phyloP scores from a whole-genome alignment of 2,797 vertebrate genomes.

The Gila robusta region DNA sequence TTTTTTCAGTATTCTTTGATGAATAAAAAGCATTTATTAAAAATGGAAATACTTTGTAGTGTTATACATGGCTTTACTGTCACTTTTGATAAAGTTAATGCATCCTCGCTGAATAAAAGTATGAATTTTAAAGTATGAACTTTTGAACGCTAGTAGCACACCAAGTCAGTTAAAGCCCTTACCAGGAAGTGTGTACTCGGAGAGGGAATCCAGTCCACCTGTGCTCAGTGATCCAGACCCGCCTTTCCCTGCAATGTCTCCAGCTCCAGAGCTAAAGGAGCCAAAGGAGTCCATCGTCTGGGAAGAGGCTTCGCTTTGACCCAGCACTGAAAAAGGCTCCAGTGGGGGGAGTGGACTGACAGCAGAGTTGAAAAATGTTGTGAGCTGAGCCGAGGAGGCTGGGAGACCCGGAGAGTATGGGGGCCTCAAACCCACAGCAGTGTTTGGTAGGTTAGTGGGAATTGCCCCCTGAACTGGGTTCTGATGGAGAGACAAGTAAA shows the following conservation, averaged over 20 bases:
- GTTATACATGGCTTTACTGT: neutral
- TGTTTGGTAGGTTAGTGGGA: constrained; percentile 89
- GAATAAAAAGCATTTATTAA: neutral
- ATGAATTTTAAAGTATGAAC: neutral
- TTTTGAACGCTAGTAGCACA: neutral
- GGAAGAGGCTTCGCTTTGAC: constrained; percentile 76
- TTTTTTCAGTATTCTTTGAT: neutral
- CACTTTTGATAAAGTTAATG: neutral
- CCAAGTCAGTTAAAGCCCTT: constrained; percentile 1
- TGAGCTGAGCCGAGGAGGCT: constrained; percentile 84
- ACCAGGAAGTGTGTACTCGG: constrained; percentile 79
- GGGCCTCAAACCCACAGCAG: constrained; percentile 88
- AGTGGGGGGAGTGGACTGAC: constrained; percentile 83
- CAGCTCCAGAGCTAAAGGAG: constrained; percentile 75
- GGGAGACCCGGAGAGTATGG: constrained; percentile 86
- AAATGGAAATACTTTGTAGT: neutral
- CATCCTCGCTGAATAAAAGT: neutral
- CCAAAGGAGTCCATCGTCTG: constrained; percentile 88
- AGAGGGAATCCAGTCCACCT: constrained; percentile 82
- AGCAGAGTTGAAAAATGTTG: constrained; percentile 86
- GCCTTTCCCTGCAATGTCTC: constrained; percentile 66
- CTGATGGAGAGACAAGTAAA: constrained; percentile 59
- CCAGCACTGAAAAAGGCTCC: constrained; percentile 84
- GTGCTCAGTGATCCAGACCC: constrained; percentile 61
- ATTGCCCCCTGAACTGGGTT: constrained; percentile 88